Evolutionary conservation across 2,888 invertebrate species (phyloP).

Genomic region (Nowickia ferox): DNA sequence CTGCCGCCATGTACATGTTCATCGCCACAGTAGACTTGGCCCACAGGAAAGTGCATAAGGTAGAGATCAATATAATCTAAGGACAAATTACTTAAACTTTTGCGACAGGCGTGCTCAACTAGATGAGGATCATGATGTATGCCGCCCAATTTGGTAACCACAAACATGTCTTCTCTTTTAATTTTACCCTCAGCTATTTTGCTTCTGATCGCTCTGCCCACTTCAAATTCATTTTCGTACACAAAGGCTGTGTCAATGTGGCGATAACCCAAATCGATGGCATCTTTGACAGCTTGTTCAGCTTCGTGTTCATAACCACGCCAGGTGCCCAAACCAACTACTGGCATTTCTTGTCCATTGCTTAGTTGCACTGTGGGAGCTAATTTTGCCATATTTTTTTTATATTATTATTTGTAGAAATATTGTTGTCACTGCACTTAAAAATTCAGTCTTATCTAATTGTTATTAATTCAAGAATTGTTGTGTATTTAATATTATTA

Average conservation of each 20-base stretch:
- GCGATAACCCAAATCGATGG: slow-evolving; percentile 84
- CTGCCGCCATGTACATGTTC: slow-evolving; percentile 80
- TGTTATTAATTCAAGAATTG: slow-evolving; percentile 15
- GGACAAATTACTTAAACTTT: slow-evolving; percentile 86
- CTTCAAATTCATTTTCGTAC: slow-evolving; percentile 83
- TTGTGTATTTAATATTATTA: slow-evolving; percentile 13
- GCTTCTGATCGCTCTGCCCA: slow-evolving; percentile 82
- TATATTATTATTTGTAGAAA: not conserved
- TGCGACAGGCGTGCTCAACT: slow-evolving; percentile 87
- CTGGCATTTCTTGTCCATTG: slow-evolving; percentile 87
- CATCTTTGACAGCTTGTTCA: slow-evolving; percentile 81
- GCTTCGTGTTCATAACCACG: slow-evolving; percentile 78
- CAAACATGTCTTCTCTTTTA: slow-evolving; percentile 82
- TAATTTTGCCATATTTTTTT: slow-evolving; percentile 66
- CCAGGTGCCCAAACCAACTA: slow-evolving; percentile 88
- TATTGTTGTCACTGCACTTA: slow-evolving; percentile 13
- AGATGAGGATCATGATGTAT: slow-evolving; percentile 87
- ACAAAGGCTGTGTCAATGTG: slow-evolving; percentile 84
- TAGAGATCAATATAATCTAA: slow-evolving; percentile 91
- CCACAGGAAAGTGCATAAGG: slow-evolving; percentile 92
- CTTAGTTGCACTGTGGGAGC: slow-evolving; percentile 85
- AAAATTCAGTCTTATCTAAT: not conserved
- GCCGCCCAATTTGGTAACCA: slow-evolving; percentile 81
- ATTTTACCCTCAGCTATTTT: slow-evolving; percentile 83
- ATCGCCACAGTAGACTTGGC: slow-evolving; percentile 85